These are phyloP conservation scores for Drosophila murphyi DNA, from an alignment of 1,140 invertebrate species.

Conservation along the genomic window DNA sequence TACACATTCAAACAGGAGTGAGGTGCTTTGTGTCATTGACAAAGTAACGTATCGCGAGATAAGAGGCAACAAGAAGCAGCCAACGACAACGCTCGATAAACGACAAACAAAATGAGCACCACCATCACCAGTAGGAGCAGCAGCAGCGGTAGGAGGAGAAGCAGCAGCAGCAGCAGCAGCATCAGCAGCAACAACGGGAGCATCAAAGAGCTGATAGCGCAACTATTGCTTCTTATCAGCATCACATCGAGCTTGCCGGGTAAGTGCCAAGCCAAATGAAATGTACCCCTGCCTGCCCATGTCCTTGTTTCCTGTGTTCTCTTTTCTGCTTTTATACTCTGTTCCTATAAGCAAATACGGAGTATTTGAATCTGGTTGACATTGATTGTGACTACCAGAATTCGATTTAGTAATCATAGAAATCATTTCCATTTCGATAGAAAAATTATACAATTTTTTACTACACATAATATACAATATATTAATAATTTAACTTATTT, in stretches of 20 bases:
- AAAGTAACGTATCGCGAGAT: conserved; percentile 76
- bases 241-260: conserved; percentile 76
- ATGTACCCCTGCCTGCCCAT: conserved; percentile 1
- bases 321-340: background rate
- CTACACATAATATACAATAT: no score
- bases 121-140: conserved; percentile 27
- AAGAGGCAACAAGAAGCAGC: conserved; percentile 39
- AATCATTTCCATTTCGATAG: no score
- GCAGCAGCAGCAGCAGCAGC: background rate
- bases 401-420: no score
- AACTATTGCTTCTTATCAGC: conserved; percentile 80
- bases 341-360: background rate
- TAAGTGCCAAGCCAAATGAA: conserved; percentile 62
- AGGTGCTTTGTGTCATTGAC: conserved; percentile 60
- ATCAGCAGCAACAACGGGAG: conserved; percentile 22
- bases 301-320: conserved; percentile 34
- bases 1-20: conserved; percentile 4
- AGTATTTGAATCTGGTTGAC: background rate
- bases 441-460: no score
- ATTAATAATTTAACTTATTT: no score
- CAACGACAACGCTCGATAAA: conserved; percentile 53
- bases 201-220: conserved; percentile 53
- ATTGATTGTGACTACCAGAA: no score
- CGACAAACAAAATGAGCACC: conserved; percentile 71
- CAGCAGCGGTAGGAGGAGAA: conserved; percentile 12